phyloP scores from a whole-genome alignment of 1,140 invertebrate species.

The Dendroctonus valens region DNA sequence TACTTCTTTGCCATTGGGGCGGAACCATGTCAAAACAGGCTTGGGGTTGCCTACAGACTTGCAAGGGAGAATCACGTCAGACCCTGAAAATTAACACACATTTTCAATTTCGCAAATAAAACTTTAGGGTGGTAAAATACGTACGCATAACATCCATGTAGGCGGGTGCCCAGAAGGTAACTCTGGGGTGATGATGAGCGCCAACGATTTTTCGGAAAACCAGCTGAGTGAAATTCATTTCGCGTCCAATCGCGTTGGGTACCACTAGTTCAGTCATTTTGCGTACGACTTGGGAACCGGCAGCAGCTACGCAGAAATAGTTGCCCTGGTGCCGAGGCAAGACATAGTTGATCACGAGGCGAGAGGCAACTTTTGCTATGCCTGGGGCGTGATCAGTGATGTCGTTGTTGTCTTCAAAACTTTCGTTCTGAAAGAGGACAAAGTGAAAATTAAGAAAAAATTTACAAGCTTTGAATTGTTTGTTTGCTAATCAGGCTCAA shows the following conservation, averaged over 20 bases:
- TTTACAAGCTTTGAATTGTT: too few species aligned
- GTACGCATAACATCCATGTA: slow-evolving; percentile 56
- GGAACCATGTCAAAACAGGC: slow-evolving; percentile 66
- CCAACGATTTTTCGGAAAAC: slow-evolving; percentile 47
- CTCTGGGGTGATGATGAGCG: slow-evolving; percentile 55
- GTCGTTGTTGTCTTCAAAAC: slow-evolving; percentile 54
- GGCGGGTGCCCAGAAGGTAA: slow-evolving; percentile 55
- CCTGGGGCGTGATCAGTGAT: slow-evolving; percentile 52
- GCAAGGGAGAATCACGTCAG: slow-evolving; percentile 68
- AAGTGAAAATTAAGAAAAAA: not conserved
- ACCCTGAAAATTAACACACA: slow-evolving; percentile 50
- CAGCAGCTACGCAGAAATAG: slow-evolving; percentile 72
- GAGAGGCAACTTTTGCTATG: slow-evolving; percentile 62
- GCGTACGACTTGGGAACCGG: slow-evolving; percentile 57
- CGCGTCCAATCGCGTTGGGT: slow-evolving; percentile 34
- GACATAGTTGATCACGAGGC: slow-evolving; percentile 64
- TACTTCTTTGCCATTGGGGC: slow-evolving; percentile 57
- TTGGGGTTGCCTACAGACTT: slow-evolving; percentile 62
- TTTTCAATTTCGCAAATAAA: not conserved
- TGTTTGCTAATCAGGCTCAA: too few species aligned
- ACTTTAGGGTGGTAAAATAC: slow-evolving; percentile 8
- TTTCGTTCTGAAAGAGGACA: slow-evolving; percentile 44
- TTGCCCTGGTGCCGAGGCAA: slow-evolving; percentile 58
- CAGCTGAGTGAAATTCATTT: slow-evolving; percentile 46
- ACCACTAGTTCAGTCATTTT: slow-evolving; percentile 56